These are phyloP conservation scores for Eulemur rufifrons DNA, from an alignment of 2,113 vertebrate genomes.

Conservation along the genomic window DNA sequence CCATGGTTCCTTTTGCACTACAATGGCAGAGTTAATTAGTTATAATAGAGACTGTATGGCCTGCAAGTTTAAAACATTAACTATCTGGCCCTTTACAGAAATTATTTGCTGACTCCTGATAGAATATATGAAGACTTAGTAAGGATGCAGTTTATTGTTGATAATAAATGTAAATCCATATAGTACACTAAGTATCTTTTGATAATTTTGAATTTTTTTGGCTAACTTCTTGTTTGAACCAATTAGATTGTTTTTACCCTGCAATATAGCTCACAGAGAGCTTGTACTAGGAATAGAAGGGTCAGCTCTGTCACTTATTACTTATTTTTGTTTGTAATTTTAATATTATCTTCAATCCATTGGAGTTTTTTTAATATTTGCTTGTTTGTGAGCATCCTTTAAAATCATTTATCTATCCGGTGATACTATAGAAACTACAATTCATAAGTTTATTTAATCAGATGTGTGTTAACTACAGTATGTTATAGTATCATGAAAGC, in stretches of 20 bases:
- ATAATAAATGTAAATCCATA: constrained; percentile 1
- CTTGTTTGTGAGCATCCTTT: constrained; percentile 21
- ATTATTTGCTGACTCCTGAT: background rate
- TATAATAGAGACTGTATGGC: background rate
- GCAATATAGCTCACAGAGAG: background rate
- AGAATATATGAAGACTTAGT: background rate
- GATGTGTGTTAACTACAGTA: background rate
- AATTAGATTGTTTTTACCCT: constrained; percentile 18
- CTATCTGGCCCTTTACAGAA: background rate
- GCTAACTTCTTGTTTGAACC: constrained; percentile 1
- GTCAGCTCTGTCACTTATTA: background rate
- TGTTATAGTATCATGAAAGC: background rate
- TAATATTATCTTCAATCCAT: constrained; percentile 22
- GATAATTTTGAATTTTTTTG: constrained; percentile 28
- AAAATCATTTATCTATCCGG: background rate
- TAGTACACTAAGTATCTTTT: background rate
- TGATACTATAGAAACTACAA: background rate
- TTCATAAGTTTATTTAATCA: background rate
- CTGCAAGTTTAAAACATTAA: constrained; percentile 27
- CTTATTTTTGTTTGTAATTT: constrained; percentile 42
- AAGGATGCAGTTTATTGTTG: background rate
- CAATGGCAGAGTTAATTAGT: background rate
- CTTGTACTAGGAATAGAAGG: background rate
- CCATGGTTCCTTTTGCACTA: background rate
- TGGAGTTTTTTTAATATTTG: background rate